Percentiles rank a stretch among this genome's conserved stretches.
phyloP scores from a whole-genome alignment of 2,888 invertebrate species.

The Cheilosia pagana region DNA sequence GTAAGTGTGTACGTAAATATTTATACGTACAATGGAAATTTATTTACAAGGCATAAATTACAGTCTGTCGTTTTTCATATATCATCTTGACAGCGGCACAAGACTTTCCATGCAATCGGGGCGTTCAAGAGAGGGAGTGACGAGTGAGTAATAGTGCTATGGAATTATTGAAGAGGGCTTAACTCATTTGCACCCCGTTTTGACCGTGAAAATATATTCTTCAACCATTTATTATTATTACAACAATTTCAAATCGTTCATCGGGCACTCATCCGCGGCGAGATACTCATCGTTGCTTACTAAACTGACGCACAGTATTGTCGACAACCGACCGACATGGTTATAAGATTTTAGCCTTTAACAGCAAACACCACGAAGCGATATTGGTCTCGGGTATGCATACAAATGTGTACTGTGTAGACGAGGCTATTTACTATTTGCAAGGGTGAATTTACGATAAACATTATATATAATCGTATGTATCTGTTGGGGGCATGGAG shows the following conservation, averaged over 20 bases:
- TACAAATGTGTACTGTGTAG: conserved; percentile 22
- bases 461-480: not conserved
- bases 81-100: conserved; percentile 45
- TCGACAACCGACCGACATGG: conserved; percentile 6
- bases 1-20: not conserved
- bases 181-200: conserved; percentile 60
- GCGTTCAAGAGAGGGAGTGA: conserved; percentile 18
- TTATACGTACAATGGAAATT: conserved; percentile 11
- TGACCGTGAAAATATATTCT: conserved; percentile 56
- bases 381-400: conserved; percentile 24
- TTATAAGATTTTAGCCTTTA: conserved; percentile 30
- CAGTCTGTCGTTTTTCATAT: conserved; percentile 42
- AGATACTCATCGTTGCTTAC: conserved; percentile 12
- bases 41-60: conserved; percentile 44
- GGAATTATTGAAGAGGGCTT: conserved; percentile 43
- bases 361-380: conserved; percentile 18
- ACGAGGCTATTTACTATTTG: conserved; percentile 31
- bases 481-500: conserved; percentile 41
- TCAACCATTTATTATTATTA: conserved; percentile 56
- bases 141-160: conserved; percentile 46
- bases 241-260: conserved; percentile 48
- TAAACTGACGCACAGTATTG: conserved; percentile 1
- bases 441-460: conserved; percentile 47
- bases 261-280: conserved; percentile 17
- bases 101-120: conserved; percentile 14